phyloP scores from a whole-genome alignment of 2,113 vertebrate genomes.

The Ploceus nigricollis region DNA sequence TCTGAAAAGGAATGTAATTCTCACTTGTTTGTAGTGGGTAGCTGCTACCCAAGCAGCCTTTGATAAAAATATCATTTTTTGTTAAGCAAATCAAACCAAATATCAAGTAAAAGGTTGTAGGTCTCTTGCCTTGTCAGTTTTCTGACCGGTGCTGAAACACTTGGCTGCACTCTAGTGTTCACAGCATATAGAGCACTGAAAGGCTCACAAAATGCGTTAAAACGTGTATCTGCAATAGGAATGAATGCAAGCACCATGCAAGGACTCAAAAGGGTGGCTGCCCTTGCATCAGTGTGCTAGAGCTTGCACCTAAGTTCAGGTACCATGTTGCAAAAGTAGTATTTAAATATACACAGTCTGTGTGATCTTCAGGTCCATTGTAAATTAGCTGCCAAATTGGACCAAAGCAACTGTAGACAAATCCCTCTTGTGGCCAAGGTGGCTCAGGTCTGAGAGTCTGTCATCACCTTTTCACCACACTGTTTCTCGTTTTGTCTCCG shows the following conservation, averaged over 20 bases:
- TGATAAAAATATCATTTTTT: neutral
- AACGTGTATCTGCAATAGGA: neutral
- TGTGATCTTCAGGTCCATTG: neutral
- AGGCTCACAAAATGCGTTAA: neutral
- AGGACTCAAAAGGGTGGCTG: neutral
- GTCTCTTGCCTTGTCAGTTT: neutral
- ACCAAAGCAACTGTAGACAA: neutral
- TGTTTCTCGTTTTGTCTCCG: slow-evolving; percentile 72
- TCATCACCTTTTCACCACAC: neutral
- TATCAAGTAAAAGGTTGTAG: neutral
- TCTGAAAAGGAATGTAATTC: neutral
- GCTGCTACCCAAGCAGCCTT: neutral
- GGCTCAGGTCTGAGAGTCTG: neutral
- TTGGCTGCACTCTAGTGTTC: slow-evolving; percentile 48
- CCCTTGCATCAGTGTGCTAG: neutral
- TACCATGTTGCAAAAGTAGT: neutral
- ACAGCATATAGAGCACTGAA: neutral
- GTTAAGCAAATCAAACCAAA: neutral
- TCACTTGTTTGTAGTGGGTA: neutral
- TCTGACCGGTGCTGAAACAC: neutral
- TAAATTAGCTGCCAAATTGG: neutral
- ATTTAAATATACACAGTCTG: fast-evolving
- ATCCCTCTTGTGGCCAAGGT: neutral
- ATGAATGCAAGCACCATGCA: neutral
- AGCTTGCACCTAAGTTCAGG: neutral